Evolutionary conservation across 1,140 invertebrate species (phyloP).

Genomic region (Ylistrum balloti): DNA sequence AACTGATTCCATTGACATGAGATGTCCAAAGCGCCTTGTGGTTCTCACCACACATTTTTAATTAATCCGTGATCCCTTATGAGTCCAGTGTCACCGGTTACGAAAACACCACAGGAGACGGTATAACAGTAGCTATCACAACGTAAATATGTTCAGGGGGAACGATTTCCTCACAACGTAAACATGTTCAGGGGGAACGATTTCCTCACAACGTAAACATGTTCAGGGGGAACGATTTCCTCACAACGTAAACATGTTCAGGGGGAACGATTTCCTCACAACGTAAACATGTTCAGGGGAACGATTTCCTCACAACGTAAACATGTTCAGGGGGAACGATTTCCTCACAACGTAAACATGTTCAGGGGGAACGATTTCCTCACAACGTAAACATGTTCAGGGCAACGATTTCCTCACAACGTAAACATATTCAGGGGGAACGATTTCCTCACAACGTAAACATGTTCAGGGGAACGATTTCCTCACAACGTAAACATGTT

Average conservation of each 20-base stretch:
- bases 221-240: too few species aligned
- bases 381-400: background rate
- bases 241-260: too few species aligned
- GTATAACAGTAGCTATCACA: background rate
- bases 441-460: too few species aligned
- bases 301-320: too few species aligned
- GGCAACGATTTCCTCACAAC: too few species aligned
- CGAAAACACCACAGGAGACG: background rate
- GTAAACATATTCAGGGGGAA: too few species aligned
- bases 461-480: too few species aligned
- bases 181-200: too few species aligned
- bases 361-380: background rate
- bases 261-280: too few species aligned
- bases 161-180: conserved; percentile 20
- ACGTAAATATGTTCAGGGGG: background rate
- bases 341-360: background rate
- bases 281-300: background rate
- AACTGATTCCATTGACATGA: background rate
- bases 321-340: too few species aligned
- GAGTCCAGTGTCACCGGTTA: background rate
- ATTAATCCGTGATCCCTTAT: background rate
- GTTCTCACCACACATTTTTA: background rate
- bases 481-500: too few species aligned
- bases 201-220: too few species aligned
- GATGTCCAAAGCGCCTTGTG: background rate